Percentiles rank a stretch among this genome's conserved stretches.
phyloP scores from a whole-genome alignment of 2,113 vertebrate genomes.

The Ailuropoda melanoleuca region DNA sequence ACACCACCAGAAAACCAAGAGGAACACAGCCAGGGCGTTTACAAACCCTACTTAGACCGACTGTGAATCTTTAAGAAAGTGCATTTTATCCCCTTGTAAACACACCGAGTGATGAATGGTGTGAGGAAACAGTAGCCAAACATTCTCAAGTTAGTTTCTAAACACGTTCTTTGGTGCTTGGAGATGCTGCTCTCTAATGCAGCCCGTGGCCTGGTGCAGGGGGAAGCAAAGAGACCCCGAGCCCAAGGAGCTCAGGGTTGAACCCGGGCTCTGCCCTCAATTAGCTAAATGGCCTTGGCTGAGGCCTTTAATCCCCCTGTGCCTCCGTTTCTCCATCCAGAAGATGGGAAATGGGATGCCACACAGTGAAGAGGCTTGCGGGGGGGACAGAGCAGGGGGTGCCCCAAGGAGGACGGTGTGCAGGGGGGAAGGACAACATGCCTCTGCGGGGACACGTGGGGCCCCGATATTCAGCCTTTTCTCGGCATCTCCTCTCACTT shows the following conservation, averaged over 20 bases:
- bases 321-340: background rate
- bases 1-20: background rate
- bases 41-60: background rate
- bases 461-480: background rate
- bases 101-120: background rate
- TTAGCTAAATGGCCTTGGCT: too few species aligned
- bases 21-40: background rate
- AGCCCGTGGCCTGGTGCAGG: rapidly evolving
- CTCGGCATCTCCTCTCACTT: background rate
- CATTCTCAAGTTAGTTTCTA: background rate
- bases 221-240: background rate
- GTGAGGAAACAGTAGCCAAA: background rate
- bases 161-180: background rate
- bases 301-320: background rate
- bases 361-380: rapidly evolving
- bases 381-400: rapidly evolving
- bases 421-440: background rate
- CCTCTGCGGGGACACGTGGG: too few species aligned
- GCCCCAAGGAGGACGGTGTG: rapidly evolving
- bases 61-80: background rate
- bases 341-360: background rate
- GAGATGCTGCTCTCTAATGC: rapidly evolving
- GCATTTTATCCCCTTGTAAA: background rate
- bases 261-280: background rate
- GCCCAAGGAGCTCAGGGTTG: background rate